A percentile compares a stretch with the other conserved stretches of the same genome.
Conservation (phyloP, 2,888 invertebrate species). For the Schizaphis graminum region DNA sequence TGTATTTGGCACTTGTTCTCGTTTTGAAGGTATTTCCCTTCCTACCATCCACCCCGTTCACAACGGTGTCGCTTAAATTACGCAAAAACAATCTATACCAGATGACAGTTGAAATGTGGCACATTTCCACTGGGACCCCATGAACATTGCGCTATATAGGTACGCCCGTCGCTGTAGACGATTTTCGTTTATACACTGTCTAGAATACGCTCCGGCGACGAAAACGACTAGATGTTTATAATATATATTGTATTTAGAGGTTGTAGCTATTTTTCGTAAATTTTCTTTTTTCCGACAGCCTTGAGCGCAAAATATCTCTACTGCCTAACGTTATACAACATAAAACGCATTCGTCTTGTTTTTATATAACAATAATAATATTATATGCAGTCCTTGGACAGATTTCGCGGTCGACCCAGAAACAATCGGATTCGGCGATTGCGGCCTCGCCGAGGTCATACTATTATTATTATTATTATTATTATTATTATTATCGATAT, state of each 20-base stretch:
- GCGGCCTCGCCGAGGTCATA: neutral
- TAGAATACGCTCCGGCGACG: neutral
- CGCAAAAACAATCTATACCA: constrained; percentile 43
- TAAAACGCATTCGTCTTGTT: neutral
- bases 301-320: neutral
- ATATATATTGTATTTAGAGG: neutral
- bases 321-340: neutral
- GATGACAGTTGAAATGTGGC: constrained; percentile 52
- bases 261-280: neutral
- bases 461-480: neutral
- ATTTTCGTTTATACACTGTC: neutral
- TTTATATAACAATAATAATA: neutral
- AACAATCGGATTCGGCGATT: constrained; percentile 14
- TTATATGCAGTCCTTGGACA: constrained; percentile 6
- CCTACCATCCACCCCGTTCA: neutral
- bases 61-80: constrained; percentile 3
- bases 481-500: neutral
- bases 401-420: constrained; percentile 34
- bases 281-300: neutral
- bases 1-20: constrained; percentile 18
- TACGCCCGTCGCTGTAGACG: neutral
- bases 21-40: neutral
- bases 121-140: constrained; percentile 28
- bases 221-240: neutral
- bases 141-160: neutral